These are phyloP conservation scores for Hemitrygon akajei DNA, from an alignment of 2,797 vertebrate species.

Conservation along the genomic window DNA sequence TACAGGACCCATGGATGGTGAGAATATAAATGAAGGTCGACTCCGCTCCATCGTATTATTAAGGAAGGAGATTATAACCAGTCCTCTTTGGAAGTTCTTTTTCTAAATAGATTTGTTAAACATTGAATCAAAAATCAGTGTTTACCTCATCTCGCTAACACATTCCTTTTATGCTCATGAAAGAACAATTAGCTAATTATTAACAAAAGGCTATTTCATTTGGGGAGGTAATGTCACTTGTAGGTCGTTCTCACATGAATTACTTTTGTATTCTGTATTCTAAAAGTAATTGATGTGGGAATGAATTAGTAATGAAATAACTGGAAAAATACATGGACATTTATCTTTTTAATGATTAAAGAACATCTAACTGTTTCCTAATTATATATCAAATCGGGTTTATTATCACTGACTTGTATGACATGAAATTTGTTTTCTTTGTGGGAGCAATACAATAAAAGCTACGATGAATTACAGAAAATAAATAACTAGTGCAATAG, in stretches of 20 bases:
- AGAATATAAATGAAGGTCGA: too few species aligned
- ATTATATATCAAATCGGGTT: too few species aligned
- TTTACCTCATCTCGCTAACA: not conserved
- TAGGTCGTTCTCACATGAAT: not conserved
- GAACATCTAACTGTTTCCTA: too few species aligned
- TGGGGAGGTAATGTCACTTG: not conserved
- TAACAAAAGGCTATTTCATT: not conserved
- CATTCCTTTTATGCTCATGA: not conserved
- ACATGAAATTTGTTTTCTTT: too few species aligned
- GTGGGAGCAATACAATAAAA: too few species aligned
- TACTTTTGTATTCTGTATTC: too few species aligned
- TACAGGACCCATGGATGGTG: too few species aligned
- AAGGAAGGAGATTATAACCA: not conserved
- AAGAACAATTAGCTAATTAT: not conserved
- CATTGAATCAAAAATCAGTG: not conserved
- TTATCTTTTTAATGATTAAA: not conserved
- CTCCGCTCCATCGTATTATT: not conserved
- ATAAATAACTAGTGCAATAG: too few species aligned
- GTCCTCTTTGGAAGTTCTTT: not conserved
- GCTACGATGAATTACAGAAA: too few species aligned
- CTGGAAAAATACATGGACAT: not conserved
- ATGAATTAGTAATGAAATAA: not conserved
- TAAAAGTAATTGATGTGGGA: too few species aligned
- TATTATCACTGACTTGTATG: too few species aligned
- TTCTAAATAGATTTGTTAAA: not conserved